A percentile compares a stretch with the other conserved stretches of the same genome.
Evolutionary conservation across 2,888 invertebrate species (phyloP).

Genomic region (Tholera decimalis): DNA sequence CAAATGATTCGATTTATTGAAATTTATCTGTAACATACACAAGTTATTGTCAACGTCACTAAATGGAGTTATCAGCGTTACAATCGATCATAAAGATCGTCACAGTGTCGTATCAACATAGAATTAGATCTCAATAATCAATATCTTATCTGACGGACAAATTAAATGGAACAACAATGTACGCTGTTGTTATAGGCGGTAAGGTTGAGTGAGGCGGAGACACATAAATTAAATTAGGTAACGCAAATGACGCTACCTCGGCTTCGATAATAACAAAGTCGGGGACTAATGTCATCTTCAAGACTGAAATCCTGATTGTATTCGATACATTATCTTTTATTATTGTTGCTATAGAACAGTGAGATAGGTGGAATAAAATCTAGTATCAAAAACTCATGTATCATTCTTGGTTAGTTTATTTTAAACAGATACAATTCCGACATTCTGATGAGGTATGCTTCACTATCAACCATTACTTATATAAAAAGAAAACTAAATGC

Average conservation of each 20-base stretch:
- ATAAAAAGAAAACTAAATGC: neutral
- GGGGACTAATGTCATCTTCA: slow-evolving; percentile 28
- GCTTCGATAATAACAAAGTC: slow-evolving; percentile 27
- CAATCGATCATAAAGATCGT: slow-evolving; percentile 66
- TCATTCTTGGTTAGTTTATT: neutral
- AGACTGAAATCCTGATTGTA: slow-evolving; percentile 18
- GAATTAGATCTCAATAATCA: slow-evolving; percentile 69
- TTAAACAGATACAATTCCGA: neutral
- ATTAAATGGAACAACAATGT: slow-evolving; percentile 67
- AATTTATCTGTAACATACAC: slow-evolving; percentile 18
- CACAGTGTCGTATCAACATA: slow-evolving; percentile 65
- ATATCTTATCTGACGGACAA: slow-evolving; percentile 70
- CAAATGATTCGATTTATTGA: slow-evolving; percentile 7
- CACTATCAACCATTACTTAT: neutral
- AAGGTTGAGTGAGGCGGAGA: slow-evolving; percentile 28
- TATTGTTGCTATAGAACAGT: neutral
- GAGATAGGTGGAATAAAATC: neutral
- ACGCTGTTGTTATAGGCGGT: slow-evolving; percentile 43
- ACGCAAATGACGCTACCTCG: slow-evolving; percentile 38
- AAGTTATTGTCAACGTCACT: slow-evolving; percentile 62
- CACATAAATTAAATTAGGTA: slow-evolving; percentile 58
- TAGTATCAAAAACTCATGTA: neutral
- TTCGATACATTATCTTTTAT: slow-evolving; percentile 21
- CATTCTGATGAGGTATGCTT: neutral
- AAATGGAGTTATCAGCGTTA: slow-evolving; percentile 58